A percentile compares a stretch with the other conserved stretches of the same genome.
Evolutionary conservation across 2,888 invertebrate species (phyloP).

Genomic region (Malachius bipustulatus): DNA sequence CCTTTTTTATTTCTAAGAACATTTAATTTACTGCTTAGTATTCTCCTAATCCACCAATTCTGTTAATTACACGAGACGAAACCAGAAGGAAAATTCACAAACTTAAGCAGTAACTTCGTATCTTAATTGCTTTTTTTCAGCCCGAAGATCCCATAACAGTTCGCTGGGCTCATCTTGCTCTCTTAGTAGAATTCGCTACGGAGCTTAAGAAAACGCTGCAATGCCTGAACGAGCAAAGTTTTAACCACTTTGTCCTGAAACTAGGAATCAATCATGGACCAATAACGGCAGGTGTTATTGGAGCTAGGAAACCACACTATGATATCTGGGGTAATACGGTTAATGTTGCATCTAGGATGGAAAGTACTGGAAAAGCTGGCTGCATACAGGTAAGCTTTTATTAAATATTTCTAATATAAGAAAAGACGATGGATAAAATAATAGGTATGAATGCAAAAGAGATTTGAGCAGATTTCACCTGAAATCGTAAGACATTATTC

Average conservation of each 20-base stretch:
- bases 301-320: slow-evolving; percentile 89
- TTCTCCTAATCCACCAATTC: slow-evolving; percentile 15
- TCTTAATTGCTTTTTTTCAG: no score
- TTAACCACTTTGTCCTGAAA: slow-evolving; percentile 87
- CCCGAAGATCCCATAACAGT: slow-evolving; percentile 59
- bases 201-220: slow-evolving; percentile 83
- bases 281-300: slow-evolving; percentile 90
- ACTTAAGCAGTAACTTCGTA: no score
- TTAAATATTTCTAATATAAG: no score
- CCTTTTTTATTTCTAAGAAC: slow-evolving; percentile 5
- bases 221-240: slow-evolving; percentile 87
- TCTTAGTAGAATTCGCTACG: slow-evolving; percentile 80
- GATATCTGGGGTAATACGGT: slow-evolving; percentile 97
- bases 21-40: neutral
- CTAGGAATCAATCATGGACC: slow-evolving; percentile 95
- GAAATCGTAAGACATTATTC: no score
- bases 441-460: no score
- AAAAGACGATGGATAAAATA: no score
- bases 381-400: slow-evolving; percentile 73
- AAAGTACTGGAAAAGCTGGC: slow-evolving; percentile 92
- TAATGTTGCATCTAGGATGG: slow-evolving; percentile 96
- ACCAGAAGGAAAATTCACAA: no score
- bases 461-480: no score
- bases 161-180: slow-evolving; percentile 74
- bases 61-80: no score